A percentile compares a stretch with the other conserved stretches of the same genome.
phyloP scores from a whole-genome alignment of 2,797 vertebrate species.

The Typhlichthys subterraneus region DNA sequence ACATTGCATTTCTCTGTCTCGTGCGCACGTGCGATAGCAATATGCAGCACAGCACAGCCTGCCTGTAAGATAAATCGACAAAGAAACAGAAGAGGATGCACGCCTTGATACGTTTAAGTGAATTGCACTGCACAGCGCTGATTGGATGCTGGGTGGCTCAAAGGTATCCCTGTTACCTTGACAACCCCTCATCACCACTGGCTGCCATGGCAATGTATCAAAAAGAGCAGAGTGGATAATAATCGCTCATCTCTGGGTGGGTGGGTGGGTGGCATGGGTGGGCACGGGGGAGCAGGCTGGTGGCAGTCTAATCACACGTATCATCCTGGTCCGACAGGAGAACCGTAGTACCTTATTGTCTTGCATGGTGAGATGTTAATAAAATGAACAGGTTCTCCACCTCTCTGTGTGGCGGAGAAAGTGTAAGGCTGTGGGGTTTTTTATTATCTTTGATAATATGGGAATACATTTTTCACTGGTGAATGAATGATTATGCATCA shows the following conservation, averaged over 20 bases:
- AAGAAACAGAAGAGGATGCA: too few species aligned
- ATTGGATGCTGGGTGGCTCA: conserved; percentile 42
- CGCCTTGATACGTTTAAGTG: not conserved
- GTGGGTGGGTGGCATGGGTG: not conserved
- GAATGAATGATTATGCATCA: too few species aligned
- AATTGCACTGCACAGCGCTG: not conserved
- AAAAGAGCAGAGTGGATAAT: conserved; percentile 48
- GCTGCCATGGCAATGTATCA: conserved; percentile 63
- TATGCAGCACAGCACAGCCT: conserved; percentile 1
- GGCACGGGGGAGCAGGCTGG: not conserved
- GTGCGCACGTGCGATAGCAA: not conserved
- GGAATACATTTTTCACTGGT: too few species aligned
- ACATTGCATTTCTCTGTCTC: not conserved
- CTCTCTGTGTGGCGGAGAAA: too few species aligned
- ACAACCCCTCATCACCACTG: conserved; percentile 48
- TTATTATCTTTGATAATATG: too few species aligned
- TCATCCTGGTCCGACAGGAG: not conserved
- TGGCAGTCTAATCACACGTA: not conserved
- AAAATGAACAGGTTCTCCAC: too few species aligned
- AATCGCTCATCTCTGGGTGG: conserved; percentile 11
- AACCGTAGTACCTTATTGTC: too few species aligned
- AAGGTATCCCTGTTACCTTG: conserved; percentile 56
- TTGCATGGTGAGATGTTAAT: too few species aligned
- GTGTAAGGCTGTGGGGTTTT: too few species aligned
- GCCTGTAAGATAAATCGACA: not conserved